Percentiles rank a stretch among this genome's conserved stretches.
These are phyloP conservation scores for Aplocera efformata DNA, from an alignment of 2,888 invertebrate genomes.

Conservation along the genomic window DNA sequence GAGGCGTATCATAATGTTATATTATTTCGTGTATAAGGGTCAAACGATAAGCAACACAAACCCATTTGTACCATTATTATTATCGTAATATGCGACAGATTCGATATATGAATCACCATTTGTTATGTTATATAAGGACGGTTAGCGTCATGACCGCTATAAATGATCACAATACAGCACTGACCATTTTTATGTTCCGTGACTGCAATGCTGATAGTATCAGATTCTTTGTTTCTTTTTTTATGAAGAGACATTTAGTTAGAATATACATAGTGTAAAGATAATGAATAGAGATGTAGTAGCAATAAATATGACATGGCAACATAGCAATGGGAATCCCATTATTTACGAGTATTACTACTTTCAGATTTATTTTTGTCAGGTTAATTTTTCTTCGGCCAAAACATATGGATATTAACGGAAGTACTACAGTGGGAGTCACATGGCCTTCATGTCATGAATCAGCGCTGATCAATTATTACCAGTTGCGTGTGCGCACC, in stretches of 20 bases:
- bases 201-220: too few species aligned
- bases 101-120: constrained; percentile 23
- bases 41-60: constrained; percentile 16
- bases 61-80: constrained; percentile 16
- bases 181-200: constrained; percentile 6
- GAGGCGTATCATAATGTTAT: background rate
- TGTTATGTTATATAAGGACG: constrained; percentile 24
- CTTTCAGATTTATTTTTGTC: too few species aligned
- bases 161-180: constrained; percentile 13
- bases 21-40: constrained; percentile 12
- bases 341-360: too few species aligned
- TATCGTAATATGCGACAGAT: constrained; percentile 11
- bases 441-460: constrained; percentile 29
- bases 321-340: too few species aligned
- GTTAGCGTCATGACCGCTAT: constrained; percentile 23
- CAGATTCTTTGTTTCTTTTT: too few species aligned
- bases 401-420: constrained; percentile 21
- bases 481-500: constrained; percentile 18
- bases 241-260: too few species aligned
- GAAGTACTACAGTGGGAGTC: constrained; percentile 25
- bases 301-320: too few species aligned
- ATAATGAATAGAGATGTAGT: too few species aligned
- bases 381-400: too few species aligned
- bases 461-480: constrained; percentile 24
- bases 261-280: too few species aligned